Conservation (phyloP, 2,888 invertebrate species). For the Xestia sexstrigata region DNA sequence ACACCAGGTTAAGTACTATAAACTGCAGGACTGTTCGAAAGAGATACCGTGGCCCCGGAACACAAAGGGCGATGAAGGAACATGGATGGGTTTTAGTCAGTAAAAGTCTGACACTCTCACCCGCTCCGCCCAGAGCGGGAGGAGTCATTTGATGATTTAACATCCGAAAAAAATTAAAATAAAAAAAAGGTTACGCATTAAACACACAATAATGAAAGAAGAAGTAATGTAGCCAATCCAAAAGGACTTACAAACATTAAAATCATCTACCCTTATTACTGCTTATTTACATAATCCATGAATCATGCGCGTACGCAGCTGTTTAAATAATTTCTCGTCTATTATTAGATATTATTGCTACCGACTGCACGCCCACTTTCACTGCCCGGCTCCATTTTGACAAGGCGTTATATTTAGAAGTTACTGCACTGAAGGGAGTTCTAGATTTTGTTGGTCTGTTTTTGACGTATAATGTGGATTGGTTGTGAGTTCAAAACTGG, state of each 20-base stretch:
- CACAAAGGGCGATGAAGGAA: no score
- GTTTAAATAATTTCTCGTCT: constrained; percentile 64
- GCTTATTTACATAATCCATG: constrained; percentile 62
- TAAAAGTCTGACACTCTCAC: no score
- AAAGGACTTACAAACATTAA: constrained; percentile 17
- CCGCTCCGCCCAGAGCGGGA: no score
- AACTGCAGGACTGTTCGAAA: no score
- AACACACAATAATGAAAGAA: no score
- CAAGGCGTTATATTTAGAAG: constrained; percentile 53
- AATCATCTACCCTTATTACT: constrained; percentile 21
- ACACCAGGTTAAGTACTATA: no score
- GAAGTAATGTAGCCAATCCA: neutral
- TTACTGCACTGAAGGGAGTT: constrained; percentile 5
- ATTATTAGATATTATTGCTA: constrained; percentile 49
- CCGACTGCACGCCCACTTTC: constrained; percentile 50
- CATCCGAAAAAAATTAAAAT: no score
- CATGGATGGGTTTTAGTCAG: no score
- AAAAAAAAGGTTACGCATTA: no score
- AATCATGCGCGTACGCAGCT: constrained; percentile 64
- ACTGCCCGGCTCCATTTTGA: constrained; percentile 50
- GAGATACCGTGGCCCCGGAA: no score
- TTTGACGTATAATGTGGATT: neutral
- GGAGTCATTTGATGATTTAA: no score
- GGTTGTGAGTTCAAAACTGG: neutral
- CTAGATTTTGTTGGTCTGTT: constrained; percentile 16